Percentiles rank a stretch among this genome's conserved stretches.
Conservation (phyloP, 2,888 invertebrate species). For the Lasioglossum leucozonium region DNA sequence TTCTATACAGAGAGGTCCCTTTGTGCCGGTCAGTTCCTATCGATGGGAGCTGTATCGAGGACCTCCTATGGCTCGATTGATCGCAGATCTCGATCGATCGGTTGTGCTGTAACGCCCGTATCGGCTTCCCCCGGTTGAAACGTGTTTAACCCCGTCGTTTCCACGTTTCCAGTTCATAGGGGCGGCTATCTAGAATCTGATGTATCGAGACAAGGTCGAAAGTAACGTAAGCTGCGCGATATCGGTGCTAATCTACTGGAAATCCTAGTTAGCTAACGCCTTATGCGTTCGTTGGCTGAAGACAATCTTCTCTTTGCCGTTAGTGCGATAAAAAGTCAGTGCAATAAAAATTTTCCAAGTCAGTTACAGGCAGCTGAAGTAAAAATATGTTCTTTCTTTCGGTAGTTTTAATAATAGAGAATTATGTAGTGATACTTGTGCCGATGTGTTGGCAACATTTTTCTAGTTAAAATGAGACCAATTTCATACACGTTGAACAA, state of each 20-base stretch:
- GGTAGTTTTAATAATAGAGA: neutral
- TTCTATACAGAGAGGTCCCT: constrained; percentile 18
- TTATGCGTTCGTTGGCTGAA: neutral
- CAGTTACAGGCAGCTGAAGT: neutral
- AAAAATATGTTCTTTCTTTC: neutral
- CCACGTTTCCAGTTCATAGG: constrained; percentile 48
- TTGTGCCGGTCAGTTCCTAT: constrained; percentile 26
- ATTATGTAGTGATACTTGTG: no score
- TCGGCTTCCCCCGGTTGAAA: constrained; percentile 29
- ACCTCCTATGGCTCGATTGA: constrained; percentile 42
- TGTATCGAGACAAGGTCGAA: neutral
- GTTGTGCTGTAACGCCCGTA: constrained; percentile 51
- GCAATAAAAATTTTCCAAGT: neutral
- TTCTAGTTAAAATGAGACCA: no score
- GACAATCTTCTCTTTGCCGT: neutral
- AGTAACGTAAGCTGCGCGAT: neutral
- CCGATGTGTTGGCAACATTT: no score
- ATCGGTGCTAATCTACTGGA: neutral
- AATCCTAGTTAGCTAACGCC: neutral
- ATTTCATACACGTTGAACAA: no score
- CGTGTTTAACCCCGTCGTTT: constrained; percentile 48
- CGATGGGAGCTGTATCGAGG: constrained; percentile 9
- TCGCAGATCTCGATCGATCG: constrained; percentile 47
- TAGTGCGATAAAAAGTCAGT: no score
- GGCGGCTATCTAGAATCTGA: constrained; percentile 17